Evolutionary conservation across 2,797 vertebrate genomes (phyloP).

Genomic region (Pantherophis alleghaniensis): DNA sequence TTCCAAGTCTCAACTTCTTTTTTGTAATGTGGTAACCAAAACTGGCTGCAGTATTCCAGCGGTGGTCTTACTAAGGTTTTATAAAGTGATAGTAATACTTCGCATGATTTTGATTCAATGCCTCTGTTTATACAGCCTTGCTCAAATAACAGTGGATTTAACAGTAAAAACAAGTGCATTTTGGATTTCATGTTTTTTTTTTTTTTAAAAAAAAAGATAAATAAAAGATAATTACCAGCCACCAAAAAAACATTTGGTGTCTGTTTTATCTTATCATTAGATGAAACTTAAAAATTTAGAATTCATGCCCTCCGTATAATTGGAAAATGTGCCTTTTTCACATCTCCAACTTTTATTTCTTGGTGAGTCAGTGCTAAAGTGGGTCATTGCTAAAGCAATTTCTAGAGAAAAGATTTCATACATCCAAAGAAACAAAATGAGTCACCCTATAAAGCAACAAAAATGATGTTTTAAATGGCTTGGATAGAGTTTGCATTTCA

Average conservation of each 20-base stretch:
- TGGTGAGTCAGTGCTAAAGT: background rate
- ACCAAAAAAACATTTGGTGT: background rate
- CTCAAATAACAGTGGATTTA: background rate
- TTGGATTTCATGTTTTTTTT: background rate
- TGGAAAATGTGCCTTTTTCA: background rate
- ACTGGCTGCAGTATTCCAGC: background rate
- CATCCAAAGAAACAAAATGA: background rate
- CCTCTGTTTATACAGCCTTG: background rate
- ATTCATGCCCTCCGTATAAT: background rate
- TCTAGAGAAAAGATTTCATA: background rate
- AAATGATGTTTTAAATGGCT: constrained; percentile 1
- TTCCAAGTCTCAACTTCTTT: background rate
- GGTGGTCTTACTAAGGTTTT: background rate
- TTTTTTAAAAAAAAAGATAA: background rate
- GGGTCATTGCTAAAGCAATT: background rate
- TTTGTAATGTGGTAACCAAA: background rate
- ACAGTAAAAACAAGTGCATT: background rate
- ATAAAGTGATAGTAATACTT: too few relatives aligned
- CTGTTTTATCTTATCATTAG: background rate
- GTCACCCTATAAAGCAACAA: constrained; percentile 6
- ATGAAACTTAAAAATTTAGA: background rate
- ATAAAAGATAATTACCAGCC: background rate
- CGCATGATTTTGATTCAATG: too few relatives aligned
- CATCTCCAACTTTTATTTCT: background rate
- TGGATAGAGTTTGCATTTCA: background rate